Evolutionary conservation across 2,797 vertebrate species (phyloP), one percentile per base, ranked within the genome.

Genomic region (Pangasius larnaudii): DNA sequence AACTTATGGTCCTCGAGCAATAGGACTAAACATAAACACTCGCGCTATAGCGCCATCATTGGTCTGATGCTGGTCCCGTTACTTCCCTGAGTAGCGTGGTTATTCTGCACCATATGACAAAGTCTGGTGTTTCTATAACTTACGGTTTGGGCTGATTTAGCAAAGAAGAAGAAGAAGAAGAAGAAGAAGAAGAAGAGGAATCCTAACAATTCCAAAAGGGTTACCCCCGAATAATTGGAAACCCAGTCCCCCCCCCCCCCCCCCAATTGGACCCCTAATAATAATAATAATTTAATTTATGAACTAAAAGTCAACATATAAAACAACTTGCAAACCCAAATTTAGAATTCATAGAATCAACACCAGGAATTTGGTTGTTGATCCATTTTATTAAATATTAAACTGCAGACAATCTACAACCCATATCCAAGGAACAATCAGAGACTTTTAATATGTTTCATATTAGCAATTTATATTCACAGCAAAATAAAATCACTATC

Each of bases 371-470:
- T 49, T 72, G 67, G 10, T 27, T 71, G 49, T 39, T 85, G 65
- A 85, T 85, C 49, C 65, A 56, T 84, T 84, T 84, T 14, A 33
- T 71, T 71, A 30, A 82, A 82, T 83, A 58, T 71, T 24, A 39
- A 85, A 24, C 83, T 85, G 5, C 19, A 72, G 49, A 27, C 65
- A 72, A 56, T 56, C 65, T 58, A 39, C 1, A 56, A 18, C 65
- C 22, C 49, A 85, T 19, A 56, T 3, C 22, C 22, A 72, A 13
- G 19, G 27, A 69, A 33, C 39, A 30, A 19, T 19, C 11, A 3
- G 42, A 69, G n/a, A 22, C 39, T 82, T 82, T 46, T 27, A 82
- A 65, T 42, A 36, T 46, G 59, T 65, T 83, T 49, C 39, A 42
- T 49, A 65, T 51, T 67, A 51, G 19, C 63, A 49, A 36, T 67